A percentile compares a stretch with the other conserved stretches of the same genome.
Evolutionary conservation across 2,888 invertebrate genomes (phyloP).

Genomic region (Eupithecia abbreviata): DNA sequence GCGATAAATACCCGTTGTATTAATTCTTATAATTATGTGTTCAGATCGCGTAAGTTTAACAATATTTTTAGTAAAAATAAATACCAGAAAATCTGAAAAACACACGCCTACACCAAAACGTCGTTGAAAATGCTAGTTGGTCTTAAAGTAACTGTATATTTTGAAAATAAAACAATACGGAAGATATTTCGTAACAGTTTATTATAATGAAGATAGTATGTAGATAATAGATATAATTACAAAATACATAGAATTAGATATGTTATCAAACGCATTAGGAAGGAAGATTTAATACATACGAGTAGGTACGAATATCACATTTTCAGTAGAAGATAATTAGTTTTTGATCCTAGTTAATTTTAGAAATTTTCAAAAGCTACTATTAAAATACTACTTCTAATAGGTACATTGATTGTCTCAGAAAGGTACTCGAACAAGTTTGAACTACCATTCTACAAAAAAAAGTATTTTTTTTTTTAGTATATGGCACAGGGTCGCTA

Average conservation of each 20-base stretch:
- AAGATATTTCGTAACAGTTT: constrained; percentile 53
- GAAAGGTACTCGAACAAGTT: neutral
- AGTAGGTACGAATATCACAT: constrained; percentile 62
- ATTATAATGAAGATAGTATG: constrained; percentile 54
- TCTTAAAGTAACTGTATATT: neutral
- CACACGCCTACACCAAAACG: neutral
- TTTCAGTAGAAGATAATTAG: constrained; percentile 46
- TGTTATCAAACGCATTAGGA: constrained; percentile 61
- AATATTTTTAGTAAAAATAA: no score
- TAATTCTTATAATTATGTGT: no score
- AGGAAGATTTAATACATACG: constrained; percentile 45
- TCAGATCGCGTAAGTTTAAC: no score
- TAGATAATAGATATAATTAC: constrained; percentile 44
- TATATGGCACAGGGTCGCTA: neutral
- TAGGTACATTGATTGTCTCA: neutral
- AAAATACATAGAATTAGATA: constrained; percentile 66
- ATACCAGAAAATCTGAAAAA: no score
- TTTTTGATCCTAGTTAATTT: neutral
- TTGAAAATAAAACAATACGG: constrained; percentile 3
- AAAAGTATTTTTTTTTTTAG: neutral
- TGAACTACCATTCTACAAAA: no score
- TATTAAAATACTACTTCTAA: neutral
- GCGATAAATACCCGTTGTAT: no score
- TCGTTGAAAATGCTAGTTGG: neutral
- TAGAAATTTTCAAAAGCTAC: neutral